A percentile compares a stretch with the other conserved stretches of the same genome.
phyloP scores from a whole-genome alignment of 2,113 vertebrate species.

The Forbesichthys agassizii region DNA sequence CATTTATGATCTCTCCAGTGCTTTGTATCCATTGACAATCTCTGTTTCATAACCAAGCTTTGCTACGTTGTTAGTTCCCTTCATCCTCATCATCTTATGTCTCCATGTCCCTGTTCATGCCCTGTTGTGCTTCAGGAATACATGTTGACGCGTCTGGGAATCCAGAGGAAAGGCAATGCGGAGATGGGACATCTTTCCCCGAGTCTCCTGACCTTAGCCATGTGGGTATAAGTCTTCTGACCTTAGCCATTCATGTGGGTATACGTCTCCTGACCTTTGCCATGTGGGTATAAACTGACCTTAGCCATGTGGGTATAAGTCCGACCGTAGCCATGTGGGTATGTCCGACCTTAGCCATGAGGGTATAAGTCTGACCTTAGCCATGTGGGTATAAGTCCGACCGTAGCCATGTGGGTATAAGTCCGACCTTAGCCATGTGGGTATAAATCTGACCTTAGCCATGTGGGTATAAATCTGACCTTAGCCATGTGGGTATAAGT shows the following conservation, averaged over 20 bases:
- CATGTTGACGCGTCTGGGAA: conserved; percentile 83
- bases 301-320: too few species aligned
- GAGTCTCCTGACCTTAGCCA: conserved; percentile 96
- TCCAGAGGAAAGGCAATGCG: conserved; percentile 94
- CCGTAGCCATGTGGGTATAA: conserved; percentile 89
- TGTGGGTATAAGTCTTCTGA: conserved; percentile 76
- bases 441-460: conserved; percentile 45
- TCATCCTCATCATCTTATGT: conserved; percentile 36
- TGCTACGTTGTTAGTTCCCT: conserved; percentile 11
- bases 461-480: conserved; percentile 80
- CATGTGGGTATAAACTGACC: neutral
- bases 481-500: conserved; percentile 76
- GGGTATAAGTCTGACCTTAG: conserved; percentile 75
- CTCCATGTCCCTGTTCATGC: conserved; percentile 55
- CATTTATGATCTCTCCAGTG: conserved; percentile 22
- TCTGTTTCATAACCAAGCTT: conserved; percentile 25
- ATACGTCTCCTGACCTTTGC: neutral
- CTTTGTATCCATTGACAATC: conserved; percentile 33
- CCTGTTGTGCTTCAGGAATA: conserved; percentile 78
- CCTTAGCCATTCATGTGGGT: neutral
- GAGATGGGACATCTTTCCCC: conserved; percentile 95
- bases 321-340: neutral
- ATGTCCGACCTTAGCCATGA: conserved; percentile 55
- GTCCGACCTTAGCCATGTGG: conserved; percentile 20
- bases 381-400: conserved; percentile 78